Evolutionary conservation across 2,888 invertebrate genomes (phyloP), one percentile per base, ranked within the genome.

Genomic region (Alloplasta piceator): DNA sequence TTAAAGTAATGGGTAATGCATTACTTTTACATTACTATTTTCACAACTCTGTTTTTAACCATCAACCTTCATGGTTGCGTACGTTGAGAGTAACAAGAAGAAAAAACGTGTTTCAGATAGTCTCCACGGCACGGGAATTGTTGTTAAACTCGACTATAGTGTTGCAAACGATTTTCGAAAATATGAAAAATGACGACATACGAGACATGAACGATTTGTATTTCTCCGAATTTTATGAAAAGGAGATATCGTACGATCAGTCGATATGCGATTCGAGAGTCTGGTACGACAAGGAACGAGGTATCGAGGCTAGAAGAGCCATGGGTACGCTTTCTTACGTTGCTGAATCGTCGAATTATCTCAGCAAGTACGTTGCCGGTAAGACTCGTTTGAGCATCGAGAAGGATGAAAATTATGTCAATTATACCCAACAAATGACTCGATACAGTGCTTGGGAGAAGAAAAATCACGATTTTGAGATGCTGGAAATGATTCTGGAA

Each of bases 131-230:
- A 0, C 87, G 91, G 36, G 92, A 92, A 79, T 82, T 92, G 14
- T 74, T 91, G 4, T 52, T 92, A 9, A 92, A 92, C 61, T 81
- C 87, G 38, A 87, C 87, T 39, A 71, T 83, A 16, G 90, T 90
- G 7, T 83, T 92, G 6, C 83, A 88, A 70, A 90, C 89, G n/a
- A 91, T 92, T 67, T 88, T 87, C 9, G 83, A 86, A 68, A 89
- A 88, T 4, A 88, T 92, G 87, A 90, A 87, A 39, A 91, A 91
- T 78, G 92, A 92, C 70, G 92, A 92, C 56, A 87, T 92, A 36
- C 86, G 91, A 36, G 92, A 92, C 66, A 91, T 92, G 91, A 91
- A 92, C 68, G 92, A 92, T 41, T 70, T 90, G 6, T 92, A 92
- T 79, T 87, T 91, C 48, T 91, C 92, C 1, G 85, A 89, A 7